phyloP scores from a whole-genome alignment of 2,113 vertebrate genomes.

The Oryzias melastigma region DNA sequence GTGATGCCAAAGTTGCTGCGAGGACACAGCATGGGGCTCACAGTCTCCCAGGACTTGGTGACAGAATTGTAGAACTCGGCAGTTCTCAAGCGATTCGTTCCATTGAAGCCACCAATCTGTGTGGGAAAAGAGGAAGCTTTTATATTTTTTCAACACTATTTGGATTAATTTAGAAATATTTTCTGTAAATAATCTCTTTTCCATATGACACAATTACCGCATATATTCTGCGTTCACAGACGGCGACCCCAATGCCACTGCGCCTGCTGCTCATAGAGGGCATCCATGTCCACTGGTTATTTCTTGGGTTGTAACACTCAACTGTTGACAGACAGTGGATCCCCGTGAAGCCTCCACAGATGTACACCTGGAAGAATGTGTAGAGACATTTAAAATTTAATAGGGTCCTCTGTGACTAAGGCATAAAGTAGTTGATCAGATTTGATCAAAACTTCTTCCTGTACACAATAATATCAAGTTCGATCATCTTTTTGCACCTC shows the following conservation, averaged over 20 bases:
- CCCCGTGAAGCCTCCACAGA: conserved; percentile 90
- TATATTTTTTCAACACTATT: background rate
- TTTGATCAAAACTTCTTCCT: no score
- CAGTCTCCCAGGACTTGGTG: conserved; percentile 77
- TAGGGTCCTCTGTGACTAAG: no score
- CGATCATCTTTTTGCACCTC: background rate
- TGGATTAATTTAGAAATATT: no score
- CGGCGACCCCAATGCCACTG: conserved; percentile 20
- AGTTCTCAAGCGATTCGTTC: conserved; percentile 62
- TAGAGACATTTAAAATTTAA: background rate
- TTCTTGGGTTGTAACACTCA: conserved; percentile 38
- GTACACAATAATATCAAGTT: no score
- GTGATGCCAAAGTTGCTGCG: conserved; percentile 87
- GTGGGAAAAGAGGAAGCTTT: conserved; percentile 49
- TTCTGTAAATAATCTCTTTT: no score
- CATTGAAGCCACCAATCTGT: conserved; percentile 86
- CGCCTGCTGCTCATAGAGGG: conserved; percentile 24
- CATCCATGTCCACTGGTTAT: conserved; percentile 42
- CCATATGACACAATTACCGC: conserved; percentile 20
- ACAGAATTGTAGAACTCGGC: conserved; percentile 55
- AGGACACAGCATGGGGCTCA: conserved; percentile 75
- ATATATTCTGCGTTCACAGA: conserved; percentile 22
- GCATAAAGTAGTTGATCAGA: no score
- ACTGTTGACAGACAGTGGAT: conserved; percentile 75
- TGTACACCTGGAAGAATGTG: conserved; percentile 79